Conservation (phyloP, 1,140 invertebrate genomes). For the Amphibalanus amphitrite region DNA sequence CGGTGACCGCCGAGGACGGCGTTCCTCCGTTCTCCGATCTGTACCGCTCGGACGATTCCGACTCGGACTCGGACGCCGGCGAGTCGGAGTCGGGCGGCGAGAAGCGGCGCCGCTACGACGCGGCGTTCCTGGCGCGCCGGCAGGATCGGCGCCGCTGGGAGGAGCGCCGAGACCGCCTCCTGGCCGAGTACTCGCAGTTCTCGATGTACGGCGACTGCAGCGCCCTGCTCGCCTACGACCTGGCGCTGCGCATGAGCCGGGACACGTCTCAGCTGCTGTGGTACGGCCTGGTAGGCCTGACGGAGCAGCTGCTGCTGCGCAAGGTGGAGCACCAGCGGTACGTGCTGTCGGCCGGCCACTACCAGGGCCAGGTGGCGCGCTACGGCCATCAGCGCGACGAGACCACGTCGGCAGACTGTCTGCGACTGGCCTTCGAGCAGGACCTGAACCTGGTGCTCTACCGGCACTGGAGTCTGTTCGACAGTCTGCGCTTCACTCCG, state of each 20-base stretch:
- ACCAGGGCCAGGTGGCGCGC: slow-evolving; percentile 59
- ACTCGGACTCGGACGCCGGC: slow-evolving; percentile 20
- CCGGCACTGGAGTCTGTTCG: slow-evolving; percentile 69
- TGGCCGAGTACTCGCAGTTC: slow-evolving; percentile 84
- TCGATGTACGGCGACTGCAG: slow-evolving; percentile 51
- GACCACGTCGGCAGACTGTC: slow-evolving; percentile 26
- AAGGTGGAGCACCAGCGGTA: slow-evolving; percentile 51
- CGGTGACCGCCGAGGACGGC: neutral
- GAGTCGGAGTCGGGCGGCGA: slow-evolving; percentile 30
- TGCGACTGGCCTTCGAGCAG: slow-evolving; percentile 61
- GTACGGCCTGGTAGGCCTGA: slow-evolving; percentile 63
- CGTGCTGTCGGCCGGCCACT: slow-evolving; percentile 47
- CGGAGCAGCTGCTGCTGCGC: slow-evolving; percentile 56
- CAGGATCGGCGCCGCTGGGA: slow-evolving; percentile 60
- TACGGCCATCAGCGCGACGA: slow-evolving; percentile 24
- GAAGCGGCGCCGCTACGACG: slow-evolving; percentile 47
- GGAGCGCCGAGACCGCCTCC: slow-evolving; percentile 55
- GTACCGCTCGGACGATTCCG: slow-evolving; percentile 1
- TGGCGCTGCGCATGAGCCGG: slow-evolving; percentile 72
- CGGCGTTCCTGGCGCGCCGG: slow-evolving; percentile 48
- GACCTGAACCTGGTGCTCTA: slow-evolving; percentile 36
- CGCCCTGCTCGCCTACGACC: slow-evolving; percentile 31
- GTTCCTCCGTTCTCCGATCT: neutral
- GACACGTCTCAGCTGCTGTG: slow-evolving; percentile 64
- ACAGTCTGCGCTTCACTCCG: slow-evolving; percentile 62